Base-by-base conservation (phyloP, 2,797 vertebrate genomes). In the Sternotherus odoratus region DNA sequence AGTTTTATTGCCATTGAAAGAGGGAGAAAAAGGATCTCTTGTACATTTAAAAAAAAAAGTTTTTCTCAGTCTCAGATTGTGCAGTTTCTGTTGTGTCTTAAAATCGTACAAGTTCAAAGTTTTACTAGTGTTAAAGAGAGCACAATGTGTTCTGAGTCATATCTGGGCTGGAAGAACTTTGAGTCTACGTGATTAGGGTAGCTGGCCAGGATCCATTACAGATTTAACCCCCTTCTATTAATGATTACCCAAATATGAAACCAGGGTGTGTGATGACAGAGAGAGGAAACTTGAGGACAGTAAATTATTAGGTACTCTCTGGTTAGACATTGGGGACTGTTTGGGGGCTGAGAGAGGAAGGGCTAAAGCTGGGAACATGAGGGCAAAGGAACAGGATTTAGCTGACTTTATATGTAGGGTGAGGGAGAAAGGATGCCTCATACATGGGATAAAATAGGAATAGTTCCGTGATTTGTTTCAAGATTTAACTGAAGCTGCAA, bases 111-210 rank as follows among this genome's bases (percentile, higher is more conserved):
- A 3, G 5, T 84, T 80, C 7, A 12, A 69, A 69, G 21, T 69
- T 39, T 69, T 36, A 24, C 36, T 39, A 36, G 36, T 69, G 36
- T 69, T 33, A 24, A 2, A 33, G 54, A 12, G 2, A 90, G 78
- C 84, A 23, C 13, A 48, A 78, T 19, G 4, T 39, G 24, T 54
- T 1, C 54, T 95, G 85, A 72, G 26, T 28, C 17, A 8, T 8
- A 30, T 13, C 24, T 43, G 74, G 7, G 21, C 50, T n/a, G 77
- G 5, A 30, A 10, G 3, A 2, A 53, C 21, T 33, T 83, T 81
- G 50, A 21, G 19, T 10, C 0, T 0, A 36, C 0, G 0, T 81
- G 79, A n/a, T 28, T 69, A 15, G 39, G 28, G 0, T 10, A 51
- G 24, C 50, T 88, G 82, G 4, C 33, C 74, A 54, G 13, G 8